Base-by-base conservation (phyloP, 2,113 vertebrate species). In the Diphyllodes magnificus region DNA sequence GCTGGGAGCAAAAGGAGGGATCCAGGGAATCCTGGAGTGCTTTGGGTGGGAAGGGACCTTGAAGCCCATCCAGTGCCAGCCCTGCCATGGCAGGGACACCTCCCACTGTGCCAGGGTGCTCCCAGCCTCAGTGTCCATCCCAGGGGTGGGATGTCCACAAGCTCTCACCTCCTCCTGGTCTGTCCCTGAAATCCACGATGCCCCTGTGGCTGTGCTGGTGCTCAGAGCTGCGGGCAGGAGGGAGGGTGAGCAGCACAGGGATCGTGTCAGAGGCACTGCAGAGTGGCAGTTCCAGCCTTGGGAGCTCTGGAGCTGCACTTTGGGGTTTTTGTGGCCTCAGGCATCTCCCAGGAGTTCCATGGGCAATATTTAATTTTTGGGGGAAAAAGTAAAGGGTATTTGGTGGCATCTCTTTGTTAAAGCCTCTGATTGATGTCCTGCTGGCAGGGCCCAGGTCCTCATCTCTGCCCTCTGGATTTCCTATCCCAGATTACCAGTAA, bases 211-310 rank as follows among this genome's bases (percentile, higher is more conserved):
- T 13, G 27, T 54, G 35, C 54, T n/a, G 69, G 47, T 5, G 49
- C 37, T 5, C 3, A 0, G 10, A 23, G 25, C 25, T 9, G 30
- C 27, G 22, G 7, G 59, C 3, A 45, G 65, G 42, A 24, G 17
- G 3, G 23, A 35, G 63, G 57, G 13, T 7, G 7, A 47, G 50
- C 72, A 27, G 56, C 54, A 0, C 1, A 5, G 49, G 53, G 42
- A 18, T 0, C 0, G 2, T 4, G 18, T 3, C 50, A 35, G 6
- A 44, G 60, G 3, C 14, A 1, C 13, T 2, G 20, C 11, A 21
- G 53, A 47, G 4, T 40, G 47, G 37, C 37, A 30, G 13, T 37
- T 40, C 25, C 49, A 3, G 7, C 71, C 25, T 0, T 24, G 39
- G 37, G 47, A 45, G 31, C 10, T 40, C 50, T 39, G 51, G 21